These are phyloP conservation scores for Oreochromis aureus DNA, from an alignment of 2,113 vertebrate genomes.

Conservation along the genomic window DNA sequence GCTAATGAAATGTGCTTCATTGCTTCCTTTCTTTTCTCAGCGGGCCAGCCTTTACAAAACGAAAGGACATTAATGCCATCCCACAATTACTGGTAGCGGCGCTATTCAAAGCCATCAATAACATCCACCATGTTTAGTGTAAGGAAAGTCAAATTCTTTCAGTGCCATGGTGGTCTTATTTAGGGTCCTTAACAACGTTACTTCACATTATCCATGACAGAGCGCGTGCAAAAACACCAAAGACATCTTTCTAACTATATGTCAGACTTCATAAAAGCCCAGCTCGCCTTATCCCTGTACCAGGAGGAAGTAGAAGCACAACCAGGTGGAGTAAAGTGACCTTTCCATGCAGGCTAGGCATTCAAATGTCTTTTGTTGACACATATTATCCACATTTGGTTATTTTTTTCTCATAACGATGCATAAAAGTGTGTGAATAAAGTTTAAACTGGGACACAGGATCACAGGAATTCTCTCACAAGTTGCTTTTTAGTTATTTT, in stretches of 20 bases:
- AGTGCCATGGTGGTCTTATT: neutral
- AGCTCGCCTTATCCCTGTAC: fast-evolving
- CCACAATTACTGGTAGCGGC: neutral
- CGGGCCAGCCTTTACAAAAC: neutral
- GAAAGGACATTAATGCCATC: neutral
- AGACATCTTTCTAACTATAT: neutral
- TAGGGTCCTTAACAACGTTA: neutral
- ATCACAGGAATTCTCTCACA: neutral
- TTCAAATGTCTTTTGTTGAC: neutral
- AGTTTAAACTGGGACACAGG: neutral
- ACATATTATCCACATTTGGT: neutral
- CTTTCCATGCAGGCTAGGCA: neutral
- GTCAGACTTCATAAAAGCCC: neutral
- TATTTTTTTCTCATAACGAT: neutral
- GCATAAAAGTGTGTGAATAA: neutral
- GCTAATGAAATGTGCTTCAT: neutral
- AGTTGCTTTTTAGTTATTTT: neutral
- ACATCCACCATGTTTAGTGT: neutral
- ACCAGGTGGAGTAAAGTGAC: neutral
- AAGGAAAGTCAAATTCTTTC: neutral
- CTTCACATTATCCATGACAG: neutral
- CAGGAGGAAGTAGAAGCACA: neutral
- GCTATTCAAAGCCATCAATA: neutral
- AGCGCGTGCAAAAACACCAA: neutral
- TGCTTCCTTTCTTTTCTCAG: neutral